Evolutionary conservation across 2,113 vertebrate genomes (phyloP).

Genomic region (Raja brachyura): DNA sequence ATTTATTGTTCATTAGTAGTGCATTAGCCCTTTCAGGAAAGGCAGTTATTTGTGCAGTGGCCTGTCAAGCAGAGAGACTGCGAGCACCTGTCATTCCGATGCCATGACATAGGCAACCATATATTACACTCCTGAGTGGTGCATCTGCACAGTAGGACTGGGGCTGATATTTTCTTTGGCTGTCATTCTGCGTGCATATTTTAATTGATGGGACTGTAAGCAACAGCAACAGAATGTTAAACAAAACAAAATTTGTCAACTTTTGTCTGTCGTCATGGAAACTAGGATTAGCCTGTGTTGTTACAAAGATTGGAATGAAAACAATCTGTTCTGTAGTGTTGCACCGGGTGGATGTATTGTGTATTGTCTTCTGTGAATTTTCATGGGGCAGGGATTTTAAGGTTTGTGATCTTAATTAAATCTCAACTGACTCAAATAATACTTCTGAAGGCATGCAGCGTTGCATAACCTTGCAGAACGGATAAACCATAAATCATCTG

Average conservation of each 20-base stretch:
- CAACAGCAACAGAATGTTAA: constrained; percentile 67
- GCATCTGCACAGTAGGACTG: constrained; percentile 42
- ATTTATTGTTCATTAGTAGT: constrained; percentile 99
- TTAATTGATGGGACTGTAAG: constrained; percentile 44
- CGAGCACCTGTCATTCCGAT: constrained; percentile 92
- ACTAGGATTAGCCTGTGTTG: constrained; percentile 74
- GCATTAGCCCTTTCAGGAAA: constrained; percentile 93
- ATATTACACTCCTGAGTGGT: constrained; percentile 55
- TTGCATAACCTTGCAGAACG: constrained; percentile 74
- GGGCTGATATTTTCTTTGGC: constrained; percentile 55
- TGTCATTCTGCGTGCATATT: constrained; percentile 23
- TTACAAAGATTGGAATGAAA: constrained; percentile 74
- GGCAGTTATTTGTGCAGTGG: constrained; percentile 89
- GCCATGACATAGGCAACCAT: constrained; percentile 71
- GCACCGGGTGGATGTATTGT: constrained; percentile 68
- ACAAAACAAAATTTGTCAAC: constrained; percentile 77
- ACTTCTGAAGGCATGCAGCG: constrained; percentile 73
- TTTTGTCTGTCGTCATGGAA: constrained; percentile 86
- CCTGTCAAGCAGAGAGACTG: constrained; percentile 79
- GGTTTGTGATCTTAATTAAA: constrained; percentile 96
- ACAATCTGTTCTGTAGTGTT: constrained; percentile 57
- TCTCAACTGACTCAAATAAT: constrained; percentile 84
- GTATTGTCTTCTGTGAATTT: constrained; percentile 84
- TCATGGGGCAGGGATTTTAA: constrained; percentile 86
- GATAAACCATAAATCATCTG: constrained; percentile 74